phyloP scores from a whole-genome alignment of 2,797 vertebrate species.

The Aselliscus stoliczkanus region DNA sequence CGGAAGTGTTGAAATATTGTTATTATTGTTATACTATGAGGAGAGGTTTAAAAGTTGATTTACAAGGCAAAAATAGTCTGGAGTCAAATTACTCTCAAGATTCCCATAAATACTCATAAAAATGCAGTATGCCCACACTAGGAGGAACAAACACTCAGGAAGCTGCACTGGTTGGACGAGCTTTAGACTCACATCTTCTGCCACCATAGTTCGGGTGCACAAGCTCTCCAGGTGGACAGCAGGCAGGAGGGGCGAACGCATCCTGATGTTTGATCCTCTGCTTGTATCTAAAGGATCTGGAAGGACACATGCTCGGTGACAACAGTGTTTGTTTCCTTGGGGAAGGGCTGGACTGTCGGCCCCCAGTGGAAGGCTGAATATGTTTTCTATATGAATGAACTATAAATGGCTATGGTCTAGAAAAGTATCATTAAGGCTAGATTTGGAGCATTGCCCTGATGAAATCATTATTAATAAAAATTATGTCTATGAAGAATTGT shows the following conservation, averaged over 20 bases:
- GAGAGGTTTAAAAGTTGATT: neutral
- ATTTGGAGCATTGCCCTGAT: neutral
- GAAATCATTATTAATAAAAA: neutral
- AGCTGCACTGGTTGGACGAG: neutral
- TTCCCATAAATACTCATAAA: neutral
- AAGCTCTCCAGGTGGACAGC: neutral
- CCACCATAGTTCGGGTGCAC: fast-evolving
- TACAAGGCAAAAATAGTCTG: neutral
- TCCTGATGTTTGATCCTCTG: neutral
- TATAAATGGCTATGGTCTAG: neutral
- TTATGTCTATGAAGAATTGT: neutral
- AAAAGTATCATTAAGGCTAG: neutral
- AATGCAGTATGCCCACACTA: neutral
- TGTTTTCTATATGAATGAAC: neutral
- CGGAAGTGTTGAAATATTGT: neutral
- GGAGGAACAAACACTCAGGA: neutral
- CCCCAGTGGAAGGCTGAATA: neutral
- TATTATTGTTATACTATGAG: neutral
- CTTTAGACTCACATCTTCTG: neutral
- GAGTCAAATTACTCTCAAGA: neutral
- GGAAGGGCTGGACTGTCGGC: neutral
- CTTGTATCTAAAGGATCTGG: neutral
- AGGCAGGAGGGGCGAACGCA: too few relatives aligned
- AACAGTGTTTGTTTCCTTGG: neutral
- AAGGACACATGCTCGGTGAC: neutral